phyloP scores from a whole-genome alignment of 2,113 vertebrate species.

The Micromys minutus region DNA sequence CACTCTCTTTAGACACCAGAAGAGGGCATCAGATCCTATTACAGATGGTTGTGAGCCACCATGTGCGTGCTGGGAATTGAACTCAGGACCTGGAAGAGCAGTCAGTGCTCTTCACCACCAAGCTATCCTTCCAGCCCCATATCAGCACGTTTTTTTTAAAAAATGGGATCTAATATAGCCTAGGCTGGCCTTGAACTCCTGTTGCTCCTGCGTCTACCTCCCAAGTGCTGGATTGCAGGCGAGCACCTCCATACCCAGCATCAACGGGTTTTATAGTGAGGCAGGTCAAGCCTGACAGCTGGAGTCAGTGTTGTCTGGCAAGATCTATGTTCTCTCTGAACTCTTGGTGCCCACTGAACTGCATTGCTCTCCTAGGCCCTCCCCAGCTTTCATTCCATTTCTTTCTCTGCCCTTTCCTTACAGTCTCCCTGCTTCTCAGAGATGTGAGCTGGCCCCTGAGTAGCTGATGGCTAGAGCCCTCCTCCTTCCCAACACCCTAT shows the following conservation, averaged over 20 bases:
- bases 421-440: not conserved
- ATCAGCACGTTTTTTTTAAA: not conserved
- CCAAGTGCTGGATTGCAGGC: not conserved
- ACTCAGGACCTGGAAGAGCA: not conserved
- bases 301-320: not conserved
- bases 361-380: not conserved
- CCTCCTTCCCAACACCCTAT: too few species aligned
- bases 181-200: not conserved
- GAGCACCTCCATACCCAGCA: not conserved
- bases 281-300: not conserved
- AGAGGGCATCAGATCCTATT: too few species aligned
- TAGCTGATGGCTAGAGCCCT: not conserved
- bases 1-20: too few species aligned
- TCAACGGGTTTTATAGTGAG: not conserved
- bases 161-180: too few species aligned
- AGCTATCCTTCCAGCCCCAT: not conserved
- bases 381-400: not conserved
- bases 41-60: too few species aligned
- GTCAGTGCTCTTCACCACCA: not conserved
- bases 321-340: not conserved
- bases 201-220: not conserved
- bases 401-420: not conserved
- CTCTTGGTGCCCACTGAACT: not conserved
- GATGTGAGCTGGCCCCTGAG: not conserved
- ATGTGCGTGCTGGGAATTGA: not conserved